Evolutionary conservation across 2,888 invertebrate genomes (phyloP).

Genomic region (Tolmerus cingulatus): DNA sequence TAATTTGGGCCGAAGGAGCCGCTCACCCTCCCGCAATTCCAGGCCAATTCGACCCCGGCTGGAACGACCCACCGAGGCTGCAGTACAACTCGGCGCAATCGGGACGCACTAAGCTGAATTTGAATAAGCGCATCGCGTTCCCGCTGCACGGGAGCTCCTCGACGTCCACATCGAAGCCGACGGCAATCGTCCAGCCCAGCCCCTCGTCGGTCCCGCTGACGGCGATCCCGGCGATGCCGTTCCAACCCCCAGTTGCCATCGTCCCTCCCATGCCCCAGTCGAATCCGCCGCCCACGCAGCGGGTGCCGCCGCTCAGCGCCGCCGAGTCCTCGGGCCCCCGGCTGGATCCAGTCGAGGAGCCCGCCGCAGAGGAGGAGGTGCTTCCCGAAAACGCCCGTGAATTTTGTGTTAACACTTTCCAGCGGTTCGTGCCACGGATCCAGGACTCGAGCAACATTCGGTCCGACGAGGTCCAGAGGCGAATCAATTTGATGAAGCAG

Average conservation of each 20-base stretch:
- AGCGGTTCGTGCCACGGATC: constrained; percentile 43
- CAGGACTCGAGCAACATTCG: constrained; percentile 53
- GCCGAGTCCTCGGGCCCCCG: neutral
- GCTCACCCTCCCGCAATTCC: neutral
- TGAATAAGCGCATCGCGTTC: constrained; percentile 60
- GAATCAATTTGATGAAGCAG: constrained; percentile 54
- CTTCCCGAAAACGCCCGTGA: constrained; percentile 39
- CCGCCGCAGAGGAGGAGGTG: neutral
- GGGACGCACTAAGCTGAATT: constrained; percentile 57
- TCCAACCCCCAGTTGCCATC: constrained; percentile 54
- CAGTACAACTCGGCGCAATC: constrained; percentile 52
- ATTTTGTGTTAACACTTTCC: constrained; percentile 46
- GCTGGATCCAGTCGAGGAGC: neutral
- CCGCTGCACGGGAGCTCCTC: constrained; percentile 54
- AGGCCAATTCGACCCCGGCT: constrained; percentile 61
- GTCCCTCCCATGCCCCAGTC: constrained; percentile 55
- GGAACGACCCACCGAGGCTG: constrained; percentile 62
- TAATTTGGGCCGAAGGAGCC: neutral
- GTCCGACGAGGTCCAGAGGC: constrained; percentile 54
- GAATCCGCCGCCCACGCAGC: neutral
- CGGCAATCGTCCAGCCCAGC: constrained; percentile 56
- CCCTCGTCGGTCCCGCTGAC: constrained; percentile 50
- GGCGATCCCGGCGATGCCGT: constrained; percentile 20
- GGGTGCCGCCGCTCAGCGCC: neutral
- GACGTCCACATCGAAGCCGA: constrained; percentile 53